These are phyloP conservation scores for Leucosticte australis DNA, from an alignment of 2,113 vertebrate species.

Conservation along the genomic window DNA sequence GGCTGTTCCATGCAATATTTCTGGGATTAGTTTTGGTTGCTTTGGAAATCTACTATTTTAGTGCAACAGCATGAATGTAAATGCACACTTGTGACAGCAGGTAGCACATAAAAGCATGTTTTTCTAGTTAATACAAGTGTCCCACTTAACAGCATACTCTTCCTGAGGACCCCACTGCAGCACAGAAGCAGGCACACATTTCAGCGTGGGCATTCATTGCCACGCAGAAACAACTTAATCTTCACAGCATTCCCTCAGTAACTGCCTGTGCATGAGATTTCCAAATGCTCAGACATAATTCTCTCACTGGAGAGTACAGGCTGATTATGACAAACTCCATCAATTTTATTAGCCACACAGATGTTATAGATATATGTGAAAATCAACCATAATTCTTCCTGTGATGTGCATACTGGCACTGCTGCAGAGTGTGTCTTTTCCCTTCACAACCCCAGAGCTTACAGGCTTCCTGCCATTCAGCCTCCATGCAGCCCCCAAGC, in stretches of 20 bases:
- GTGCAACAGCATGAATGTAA: background rate
- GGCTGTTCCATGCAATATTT: background rate
- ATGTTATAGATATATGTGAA: slow-evolving; percentile 57
- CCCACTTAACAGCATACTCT: background rate
- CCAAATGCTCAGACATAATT: slow-evolving; percentile 44
- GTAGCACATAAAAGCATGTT: background rate
- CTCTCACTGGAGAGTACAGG: slow-evolving; percentile 54
- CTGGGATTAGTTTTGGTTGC: background rate
- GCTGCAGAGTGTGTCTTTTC: background rate
- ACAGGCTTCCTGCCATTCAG: slow-evolving; percentile 36
- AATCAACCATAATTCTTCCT: slow-evolving; percentile 47
- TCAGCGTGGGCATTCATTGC: background rate
- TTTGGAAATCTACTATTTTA: background rate
- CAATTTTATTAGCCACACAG: slow-evolving; percentile 63
- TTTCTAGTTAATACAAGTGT: background rate
- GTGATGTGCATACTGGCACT: background rate
- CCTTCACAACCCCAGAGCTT: background rate
- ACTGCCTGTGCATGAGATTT: slow-evolving; percentile 32
- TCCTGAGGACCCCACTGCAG: background rate
- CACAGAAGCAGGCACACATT: background rate
- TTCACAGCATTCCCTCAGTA: slow-evolving; percentile 24
- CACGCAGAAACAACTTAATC: slow-evolving; percentile 12
- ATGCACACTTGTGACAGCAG: background rate
- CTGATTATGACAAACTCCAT: slow-evolving; percentile 58
- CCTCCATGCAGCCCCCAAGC: background rate